Evolutionary conservation across 2,113 vertebrate genomes (phyloP), one percentile per base, ranked within the genome.

Genomic region (Apus apus): DNA sequence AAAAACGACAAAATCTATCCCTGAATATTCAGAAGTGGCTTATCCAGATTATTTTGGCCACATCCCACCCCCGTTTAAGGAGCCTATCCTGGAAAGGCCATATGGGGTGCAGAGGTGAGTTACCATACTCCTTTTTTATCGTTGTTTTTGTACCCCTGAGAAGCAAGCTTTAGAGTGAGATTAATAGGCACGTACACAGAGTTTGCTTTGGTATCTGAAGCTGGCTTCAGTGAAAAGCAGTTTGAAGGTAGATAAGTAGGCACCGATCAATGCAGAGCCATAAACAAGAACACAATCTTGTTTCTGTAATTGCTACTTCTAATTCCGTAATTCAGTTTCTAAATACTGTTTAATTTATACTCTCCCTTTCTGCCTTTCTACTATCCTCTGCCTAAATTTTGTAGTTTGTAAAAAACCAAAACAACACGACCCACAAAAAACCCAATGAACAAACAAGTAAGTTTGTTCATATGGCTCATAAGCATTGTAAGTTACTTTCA

Each of bases 41-140:
- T 99, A 99, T 96, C 99, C 99, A 57, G 99, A 99, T 97, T 99
- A 99, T 97, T 99, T 99, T 96, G 99, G 99, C 51, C 99, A 99
- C 72, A 97, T 99, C 91, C 98, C 99, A 19, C 99, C 99, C 50
- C 97, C 98, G 17, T 99, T 99, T 96, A 98, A 98, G 80, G 99
- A 99, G 61, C 99, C 98, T 68, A 99, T 99, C 93, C 85, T 99
- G 96, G 99, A 99, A 97, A 99, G 99, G 93, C 98, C 98, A 6
- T 99, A 99, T 62, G 99, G 99, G 11, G 99, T 99, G 8, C 99
- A 99, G 96, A 99, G 99, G 99, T 99, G 93, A 99, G 98, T 86
- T 95, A 25, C 20, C 4, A 9, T 29, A 30, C 36, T 72, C 11
- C 2, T 27, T 57, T 81, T 26, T 62, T 68, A 20, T 27, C 40